Percentiles rank a stretch among this genome's conserved stretches.
Evolutionary conservation across 2,113 vertebrate species (phyloP).

Genomic region (Tachysurus fulvidraco): DNA sequence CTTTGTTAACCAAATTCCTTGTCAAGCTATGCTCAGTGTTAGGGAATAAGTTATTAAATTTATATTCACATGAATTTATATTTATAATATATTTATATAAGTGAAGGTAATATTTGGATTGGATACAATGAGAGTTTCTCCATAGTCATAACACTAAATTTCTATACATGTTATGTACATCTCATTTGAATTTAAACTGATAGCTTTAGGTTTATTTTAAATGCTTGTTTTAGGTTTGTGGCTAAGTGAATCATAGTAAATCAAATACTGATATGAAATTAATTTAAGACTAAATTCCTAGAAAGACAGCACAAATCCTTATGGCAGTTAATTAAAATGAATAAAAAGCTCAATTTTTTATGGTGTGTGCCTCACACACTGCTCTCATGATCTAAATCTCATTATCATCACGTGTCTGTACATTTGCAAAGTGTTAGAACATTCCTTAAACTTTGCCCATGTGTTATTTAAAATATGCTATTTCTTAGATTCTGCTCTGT

Average conservation of each 20-base stretch:
- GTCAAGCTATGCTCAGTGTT: not conserved
- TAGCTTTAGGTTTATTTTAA: not conserved
- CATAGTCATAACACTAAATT: not conserved
- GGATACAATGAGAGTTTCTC: not conserved
- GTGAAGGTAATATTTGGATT: not conserved
- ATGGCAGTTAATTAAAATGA: not conserved
- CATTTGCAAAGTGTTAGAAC: conserved; percentile 2
- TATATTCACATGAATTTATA: not conserved
- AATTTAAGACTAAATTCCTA: not conserved
- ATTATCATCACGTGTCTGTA: not conserved
- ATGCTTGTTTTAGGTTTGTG: not conserved
- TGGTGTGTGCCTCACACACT: not conserved
- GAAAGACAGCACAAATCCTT: not conserved
- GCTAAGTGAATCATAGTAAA: not conserved
- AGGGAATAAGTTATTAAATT: not conserved
- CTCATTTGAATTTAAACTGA: not conserved
- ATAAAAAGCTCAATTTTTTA: not conserved
- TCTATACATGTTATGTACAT: not conserved
- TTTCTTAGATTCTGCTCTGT: not conserved
- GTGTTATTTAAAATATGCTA: not conserved
- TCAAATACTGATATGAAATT: not conserved
- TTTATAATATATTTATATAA: too few relatives aligned
- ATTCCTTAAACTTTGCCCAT: not conserved
- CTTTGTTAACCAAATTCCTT: not conserved
- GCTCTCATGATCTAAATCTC: not conserved